Evolutionary conservation across 1,140 invertebrate species (phyloP).

Genomic region (Portunus trituberculatus): DNA sequence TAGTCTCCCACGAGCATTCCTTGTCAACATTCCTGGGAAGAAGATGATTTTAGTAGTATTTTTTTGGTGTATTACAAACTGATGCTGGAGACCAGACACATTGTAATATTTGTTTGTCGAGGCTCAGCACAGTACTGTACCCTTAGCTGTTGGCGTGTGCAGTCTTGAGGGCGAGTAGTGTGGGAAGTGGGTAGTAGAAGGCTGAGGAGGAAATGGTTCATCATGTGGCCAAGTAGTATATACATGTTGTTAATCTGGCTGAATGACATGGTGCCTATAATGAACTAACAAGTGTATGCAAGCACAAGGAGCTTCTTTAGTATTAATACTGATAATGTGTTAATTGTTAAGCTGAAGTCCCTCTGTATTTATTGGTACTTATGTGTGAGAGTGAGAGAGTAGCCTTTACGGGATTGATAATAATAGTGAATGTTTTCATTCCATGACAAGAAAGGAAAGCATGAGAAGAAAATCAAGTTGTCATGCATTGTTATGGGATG

Average conservation of each 20-base stretch:
- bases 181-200: conserved; percentile 9
- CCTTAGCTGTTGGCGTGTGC: not conserved
- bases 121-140: not conserved
- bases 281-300: conserved; percentile 51
- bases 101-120: not conserved
- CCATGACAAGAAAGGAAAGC: not conserved
- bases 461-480: not conserved
- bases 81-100: not conserved
- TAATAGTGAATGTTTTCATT: not conserved
- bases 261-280: conserved; percentile 59
- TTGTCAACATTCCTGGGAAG: conserved; percentile 10
- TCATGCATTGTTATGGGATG: conserved; percentile 38
- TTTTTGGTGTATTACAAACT: not conserved
- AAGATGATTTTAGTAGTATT: not conserved
- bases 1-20: not conserved
- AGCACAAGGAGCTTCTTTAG: not conserved
- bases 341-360: not conserved
- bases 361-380: conserved; percentile 54
- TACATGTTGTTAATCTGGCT: conserved; percentile 4
- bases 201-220: conserved; percentile 25
- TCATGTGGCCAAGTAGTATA: not conserved
- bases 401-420: not conserved
- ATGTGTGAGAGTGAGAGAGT: conserved; percentile 24
- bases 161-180: not conserved
- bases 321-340: conserved; percentile 4